Conservation (phyloP, 2,888 invertebrate genomes). For the Agonopterix heracliana region DNA sequence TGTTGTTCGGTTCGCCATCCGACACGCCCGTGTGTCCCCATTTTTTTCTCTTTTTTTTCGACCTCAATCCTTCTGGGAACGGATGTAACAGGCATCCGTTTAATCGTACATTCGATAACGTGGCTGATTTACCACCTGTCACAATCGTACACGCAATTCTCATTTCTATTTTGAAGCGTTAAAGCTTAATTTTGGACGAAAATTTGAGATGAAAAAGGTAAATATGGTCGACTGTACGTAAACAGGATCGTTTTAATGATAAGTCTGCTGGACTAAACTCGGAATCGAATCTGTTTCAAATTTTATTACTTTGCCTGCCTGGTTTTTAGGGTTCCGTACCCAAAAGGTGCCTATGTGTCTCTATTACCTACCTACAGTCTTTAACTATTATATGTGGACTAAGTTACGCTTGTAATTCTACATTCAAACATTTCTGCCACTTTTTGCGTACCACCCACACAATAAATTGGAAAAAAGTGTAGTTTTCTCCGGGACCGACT, state of each 20-base stretch:
- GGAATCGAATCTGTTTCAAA: slow-evolving; percentile 18
- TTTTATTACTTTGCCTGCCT: slow-evolving; percentile 16
- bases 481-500: no score
- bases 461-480: no score
- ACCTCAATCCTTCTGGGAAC: slow-evolving; percentile 66
- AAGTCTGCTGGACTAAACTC: slow-evolving; percentile 16
- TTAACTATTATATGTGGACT: no score
- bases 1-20: slow-evolving; percentile 13
- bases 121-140: slow-evolving; percentile 23
- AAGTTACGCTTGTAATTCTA: no score
- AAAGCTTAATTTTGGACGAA: not conserved
- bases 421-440: no score
- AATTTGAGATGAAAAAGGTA: not conserved
- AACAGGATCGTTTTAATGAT: slow-evolving; percentile 28
- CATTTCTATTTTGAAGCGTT: slow-evolving; percentile 1
- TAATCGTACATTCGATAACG: slow-evolving; percentile 44
- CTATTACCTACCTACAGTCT: no score
- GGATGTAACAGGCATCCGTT: slow-evolving; percentile 62
- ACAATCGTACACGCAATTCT: slow-evolving; percentile 10
- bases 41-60: slow-evolving; percentile 31
- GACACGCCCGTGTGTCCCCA: slow-evolving; percentile 22
- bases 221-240: slow-evolving; percentile 12
- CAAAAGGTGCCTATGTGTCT: not conserved
- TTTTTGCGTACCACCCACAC: no score
- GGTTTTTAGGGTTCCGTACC: slow-evolving; percentile 10